These are phyloP conservation scores for Embidobia sp. DNA, from an alignment of 2,888 invertebrate species.

Conservation along the genomic window DNA sequence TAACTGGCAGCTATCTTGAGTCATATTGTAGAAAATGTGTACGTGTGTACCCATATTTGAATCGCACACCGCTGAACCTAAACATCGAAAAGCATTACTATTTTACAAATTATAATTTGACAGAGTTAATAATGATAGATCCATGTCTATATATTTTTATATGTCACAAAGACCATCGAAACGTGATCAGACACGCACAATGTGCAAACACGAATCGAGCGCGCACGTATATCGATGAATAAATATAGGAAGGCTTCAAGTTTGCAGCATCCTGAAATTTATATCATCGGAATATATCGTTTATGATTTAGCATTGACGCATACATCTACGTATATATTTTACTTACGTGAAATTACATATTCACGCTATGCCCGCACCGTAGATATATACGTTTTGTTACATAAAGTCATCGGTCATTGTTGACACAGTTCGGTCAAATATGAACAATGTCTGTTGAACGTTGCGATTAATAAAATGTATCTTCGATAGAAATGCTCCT, in stretches of 20 bases:
- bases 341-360: slow-evolving; percentile 29
- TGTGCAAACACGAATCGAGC: background rate
- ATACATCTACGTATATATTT: slow-evolving; percentile 14
- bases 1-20: too few relatives aligned
- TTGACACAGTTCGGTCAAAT: slow-evolving; percentile 24
- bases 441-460: slow-evolving; percentile 12
- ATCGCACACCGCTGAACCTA: too few relatives aligned
- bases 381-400: slow-evolving; percentile 5
- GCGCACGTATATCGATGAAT: slow-evolving; percentile 14
- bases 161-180: too few relatives aligned
- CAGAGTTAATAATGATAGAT: too few relatives aligned
- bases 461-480: slow-evolving; percentile 24
- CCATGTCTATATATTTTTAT: too few relatives aligned
- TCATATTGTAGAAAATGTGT: too few relatives aligned
- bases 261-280: slow-evolving; percentile 9
- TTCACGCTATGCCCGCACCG: slow-evolving; percentile 5
- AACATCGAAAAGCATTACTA: too few relatives aligned
- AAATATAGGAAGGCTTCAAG: slow-evolving; percentile 23
- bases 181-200: background rate
- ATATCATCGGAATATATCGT: slow-evolving; percentile 21
- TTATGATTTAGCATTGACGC: slow-evolving; percentile 16
- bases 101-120: too few relatives aligned
- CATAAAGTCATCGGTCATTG: slow-evolving; percentile 19
- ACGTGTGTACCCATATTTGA: too few relatives aligned
- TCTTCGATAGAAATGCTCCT: too few relatives aligned